Base-by-base conservation (phyloP, 2,888 invertebrate species). In the Trichogramma dendrolimi region DNA sequence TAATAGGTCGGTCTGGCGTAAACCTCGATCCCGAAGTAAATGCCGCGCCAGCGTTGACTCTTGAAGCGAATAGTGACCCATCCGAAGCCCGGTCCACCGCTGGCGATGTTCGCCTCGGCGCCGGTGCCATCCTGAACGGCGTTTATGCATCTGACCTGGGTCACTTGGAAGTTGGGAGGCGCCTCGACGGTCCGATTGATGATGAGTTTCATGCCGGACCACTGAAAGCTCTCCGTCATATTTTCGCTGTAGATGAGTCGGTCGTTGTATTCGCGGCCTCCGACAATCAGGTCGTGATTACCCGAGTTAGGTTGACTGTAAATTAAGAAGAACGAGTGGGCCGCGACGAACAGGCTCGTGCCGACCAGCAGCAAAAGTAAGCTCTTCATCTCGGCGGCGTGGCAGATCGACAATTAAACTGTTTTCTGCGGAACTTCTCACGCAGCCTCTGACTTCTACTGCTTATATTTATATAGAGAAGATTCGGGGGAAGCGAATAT, bases 341-440 rank as follows among this genome's bases (percentile, higher is more conserved):
- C 27, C 4, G 1, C 5, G 47, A 11, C 47, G 40, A 14, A 14
- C 14, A 14, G 14, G 14, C 14, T 14, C 14, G 81, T 83, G 2
- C 83, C 84, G 14, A 14, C 14, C 14, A 14, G 14, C 14, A 14
- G 14, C 14, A 14, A 14, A 14, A 14, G 14, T 14, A 14, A 14
- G 14, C 14, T 14, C 14, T 14, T 14, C 14, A 14, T 14, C 14
- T 14, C 14, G 14, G 2, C 14, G 14, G 14, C 14, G 14, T 14
- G 14, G 14, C 14, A 14, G 14, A 14, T 14, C 14, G 14, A 14
- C 14, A 14, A 14, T 14, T 14, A 14, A 14, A 14, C 14, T 14
- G 14, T 14, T 14, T 14, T 14, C 14, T 14, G 14, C 14, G 14
- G 14, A 14, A 14, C 14, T 14, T 14, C 14, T 14, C 14, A 14